A percentile compares a stretch with the other conserved stretches of the same genome.
These are phyloP conservation scores for Strongylocentrotus purpuratus DNA, from an alignment of 35 echinoderm and acorn worm genomes.

Conservation along the genomic window DNA sequence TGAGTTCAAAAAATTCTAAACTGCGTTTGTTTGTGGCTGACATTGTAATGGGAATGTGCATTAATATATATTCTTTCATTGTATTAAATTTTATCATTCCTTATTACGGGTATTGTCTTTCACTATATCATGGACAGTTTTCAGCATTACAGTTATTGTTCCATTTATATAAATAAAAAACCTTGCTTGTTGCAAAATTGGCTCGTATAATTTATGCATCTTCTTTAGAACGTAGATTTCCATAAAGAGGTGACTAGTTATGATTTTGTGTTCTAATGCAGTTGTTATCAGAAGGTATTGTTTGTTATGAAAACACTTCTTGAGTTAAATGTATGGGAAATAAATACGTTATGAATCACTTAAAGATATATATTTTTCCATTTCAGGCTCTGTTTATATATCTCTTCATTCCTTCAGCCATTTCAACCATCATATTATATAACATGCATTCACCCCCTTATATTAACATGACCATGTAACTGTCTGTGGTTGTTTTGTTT, in stretches of 20 bases:
- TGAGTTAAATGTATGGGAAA: background rate
- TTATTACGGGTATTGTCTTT: background rate
- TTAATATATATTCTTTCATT: background rate
- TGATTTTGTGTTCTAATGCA: too few species aligned
- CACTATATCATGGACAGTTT: background rate
- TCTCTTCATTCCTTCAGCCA: background rate
- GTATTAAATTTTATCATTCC: background rate
- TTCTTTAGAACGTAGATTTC: too few species aligned
- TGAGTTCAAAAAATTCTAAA: background rate
- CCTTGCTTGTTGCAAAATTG: too few species aligned
- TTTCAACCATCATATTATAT: background rate
- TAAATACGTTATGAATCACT: too few species aligned
- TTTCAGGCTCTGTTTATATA: too few species aligned
- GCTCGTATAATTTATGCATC: too few species aligned
- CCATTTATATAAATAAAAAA: background rate
- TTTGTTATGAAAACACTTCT: background rate
- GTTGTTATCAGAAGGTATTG: background rate
- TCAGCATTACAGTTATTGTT: background rate
- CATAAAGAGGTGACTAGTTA: too few species aligned
- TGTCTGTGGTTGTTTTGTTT: too few species aligned
- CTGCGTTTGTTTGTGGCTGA: background rate
- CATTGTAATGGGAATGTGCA: background rate
- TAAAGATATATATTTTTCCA: too few species aligned
- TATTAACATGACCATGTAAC: background rate
- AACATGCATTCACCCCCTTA: background rate